Evolutionary conservation across 2,888 invertebrate genomes (phyloP).

Genomic region (Tolmerus cingulatus): DNA sequence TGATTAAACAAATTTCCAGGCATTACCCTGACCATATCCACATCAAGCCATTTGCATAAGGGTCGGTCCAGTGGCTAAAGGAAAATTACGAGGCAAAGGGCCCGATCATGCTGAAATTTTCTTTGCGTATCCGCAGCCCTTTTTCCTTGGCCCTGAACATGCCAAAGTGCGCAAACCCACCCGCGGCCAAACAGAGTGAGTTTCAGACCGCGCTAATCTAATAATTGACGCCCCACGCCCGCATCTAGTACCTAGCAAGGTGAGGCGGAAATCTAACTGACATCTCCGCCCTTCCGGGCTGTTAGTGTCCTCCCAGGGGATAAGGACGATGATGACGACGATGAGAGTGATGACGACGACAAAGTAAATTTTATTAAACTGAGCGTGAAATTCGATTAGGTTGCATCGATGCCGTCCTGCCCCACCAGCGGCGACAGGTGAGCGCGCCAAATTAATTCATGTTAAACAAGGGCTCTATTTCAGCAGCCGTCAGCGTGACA

Average conservation of each 20-base stretch:
- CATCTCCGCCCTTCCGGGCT: neutral
- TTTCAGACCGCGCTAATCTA: neutral
- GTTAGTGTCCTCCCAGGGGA: neutral
- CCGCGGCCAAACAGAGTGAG: neutral
- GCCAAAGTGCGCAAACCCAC: neutral
- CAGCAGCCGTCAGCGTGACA: neutral
- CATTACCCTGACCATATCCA: neutral
- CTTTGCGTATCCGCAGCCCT: neutral
- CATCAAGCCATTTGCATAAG: neutral
- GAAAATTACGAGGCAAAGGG: neutral
- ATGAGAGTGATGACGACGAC: neutral
- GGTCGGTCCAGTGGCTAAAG: conserved; percentile 16
- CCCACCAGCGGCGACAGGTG: neutral
- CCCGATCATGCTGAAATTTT: neutral
- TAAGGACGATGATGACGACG: neutral
- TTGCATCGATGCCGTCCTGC: neutral
- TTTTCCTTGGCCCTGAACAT: neutral
- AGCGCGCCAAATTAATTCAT: conserved; percentile 18
- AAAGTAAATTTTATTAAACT: conserved; percentile 23
- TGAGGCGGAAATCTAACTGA: neutral
- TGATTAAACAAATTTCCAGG: conserved; percentile 16
- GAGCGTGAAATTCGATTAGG: conserved; percentile 30
- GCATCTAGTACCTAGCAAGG: neutral
- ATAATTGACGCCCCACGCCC: neutral
- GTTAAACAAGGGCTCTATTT: neutral